Conservation (phyloP, 2,888 invertebrate genomes). For the Celastrina argiolus region DNA sequence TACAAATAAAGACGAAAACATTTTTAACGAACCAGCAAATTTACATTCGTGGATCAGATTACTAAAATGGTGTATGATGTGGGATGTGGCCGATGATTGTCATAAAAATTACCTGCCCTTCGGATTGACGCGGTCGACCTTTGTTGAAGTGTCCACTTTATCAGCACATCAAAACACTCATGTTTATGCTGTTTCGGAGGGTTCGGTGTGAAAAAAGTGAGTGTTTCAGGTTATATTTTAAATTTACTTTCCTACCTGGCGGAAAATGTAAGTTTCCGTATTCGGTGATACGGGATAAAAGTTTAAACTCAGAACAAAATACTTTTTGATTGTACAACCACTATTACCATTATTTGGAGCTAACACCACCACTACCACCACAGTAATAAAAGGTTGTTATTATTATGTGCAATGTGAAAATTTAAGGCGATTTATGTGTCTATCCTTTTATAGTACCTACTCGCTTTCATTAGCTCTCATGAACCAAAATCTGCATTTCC, state of each 20-base stretch:
- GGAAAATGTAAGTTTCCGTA: too few relatives aligned
- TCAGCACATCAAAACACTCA: background rate
- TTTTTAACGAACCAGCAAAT: background rate
- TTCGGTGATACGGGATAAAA: too few relatives aligned
- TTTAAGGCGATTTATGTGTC: conserved; percentile 6
- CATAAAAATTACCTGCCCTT: background rate
- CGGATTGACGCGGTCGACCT: background rate
- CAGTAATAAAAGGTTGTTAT: too few relatives aligned
- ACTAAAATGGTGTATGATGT: too few relatives aligned
- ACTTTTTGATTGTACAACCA: too few relatives aligned
- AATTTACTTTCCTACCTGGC: too few relatives aligned
- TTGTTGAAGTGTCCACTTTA: background rate
- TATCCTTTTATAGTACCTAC: background rate
- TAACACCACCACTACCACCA: too few relatives aligned
- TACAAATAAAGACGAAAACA: background rate
- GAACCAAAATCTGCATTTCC: conserved; percentile 7
- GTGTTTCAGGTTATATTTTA: background rate
- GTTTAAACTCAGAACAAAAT: too few relatives aligned
- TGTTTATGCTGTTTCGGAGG: background rate
- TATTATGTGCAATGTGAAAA: conserved; percentile 10
- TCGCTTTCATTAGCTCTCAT: conserved; percentile 15
- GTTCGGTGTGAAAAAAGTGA: background rate
- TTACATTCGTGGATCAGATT: background rate
- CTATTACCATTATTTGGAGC: too few relatives aligned
- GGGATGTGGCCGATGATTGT: background rate